phyloP scores from a whole-genome alignment of 2,888 invertebrate species.

The Plagiodera versicolora region DNA sequence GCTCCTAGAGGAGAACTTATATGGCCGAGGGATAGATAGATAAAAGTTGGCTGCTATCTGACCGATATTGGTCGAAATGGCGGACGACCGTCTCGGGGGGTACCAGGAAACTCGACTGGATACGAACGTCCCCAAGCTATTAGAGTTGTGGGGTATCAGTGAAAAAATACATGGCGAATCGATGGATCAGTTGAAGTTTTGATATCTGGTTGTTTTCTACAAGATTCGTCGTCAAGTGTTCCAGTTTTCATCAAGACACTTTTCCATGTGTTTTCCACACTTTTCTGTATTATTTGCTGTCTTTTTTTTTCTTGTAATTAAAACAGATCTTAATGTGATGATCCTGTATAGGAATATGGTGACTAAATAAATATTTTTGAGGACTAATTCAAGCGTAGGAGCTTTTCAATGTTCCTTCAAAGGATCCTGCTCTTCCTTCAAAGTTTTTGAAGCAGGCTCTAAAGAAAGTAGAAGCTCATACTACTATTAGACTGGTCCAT shows the following conservation, averaged over 20 bases:
- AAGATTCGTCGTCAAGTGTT: too few species aligned
- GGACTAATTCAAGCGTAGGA: too few species aligned
- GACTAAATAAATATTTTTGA: too few species aligned
- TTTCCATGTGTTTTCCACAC: too few species aligned
- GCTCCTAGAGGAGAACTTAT: conserved; percentile 28
- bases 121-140: conserved; percentile 38
- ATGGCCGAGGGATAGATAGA: conserved; percentile 17
- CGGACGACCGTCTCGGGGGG: conserved; percentile 35
- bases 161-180: too few species aligned
- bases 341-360: too few species aligned
- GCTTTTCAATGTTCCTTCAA: neutral
- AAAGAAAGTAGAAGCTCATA: conserved; percentile 48
- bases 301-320: too few species aligned
- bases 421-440: conserved; percentile 33
- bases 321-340: too few species aligned
- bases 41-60: conserved; percentile 27
- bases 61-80: conserved; percentile 39
- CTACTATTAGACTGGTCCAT: conserved; percentile 48
- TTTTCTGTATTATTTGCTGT: too few species aligned
- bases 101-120: conserved; percentile 40
- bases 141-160: conserved; percentile 19
- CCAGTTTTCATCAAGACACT: too few species aligned
- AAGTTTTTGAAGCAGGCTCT: conserved; percentile 49
- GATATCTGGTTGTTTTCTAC: too few species aligned
- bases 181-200: too few species aligned